Base-by-base conservation (phyloP, 2,113 vertebrate genomes). In the Rhegmatorhina hoffmannsi region DNA sequence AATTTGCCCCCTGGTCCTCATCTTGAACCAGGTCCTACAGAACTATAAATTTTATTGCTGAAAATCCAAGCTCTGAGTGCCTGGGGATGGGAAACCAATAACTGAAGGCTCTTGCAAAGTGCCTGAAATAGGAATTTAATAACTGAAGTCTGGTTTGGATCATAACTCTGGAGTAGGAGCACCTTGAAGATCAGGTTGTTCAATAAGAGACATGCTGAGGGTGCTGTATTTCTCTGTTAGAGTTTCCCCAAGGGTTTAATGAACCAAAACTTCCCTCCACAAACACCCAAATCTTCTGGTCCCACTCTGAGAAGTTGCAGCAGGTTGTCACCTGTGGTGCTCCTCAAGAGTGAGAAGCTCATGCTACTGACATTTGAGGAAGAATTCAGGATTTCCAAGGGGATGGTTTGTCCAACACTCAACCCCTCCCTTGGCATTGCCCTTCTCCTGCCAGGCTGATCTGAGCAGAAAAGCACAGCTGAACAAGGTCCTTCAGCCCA, bases 61-160 rank as follows among this genome's bases (percentile, higher is more conserved):
- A 74, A 44, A 84, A 55, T 74, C n/a, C 90, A 95, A 38, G 17
- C 46, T 52, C 63, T 31, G 19, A 33, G 18, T 58, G 67, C 76
- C 33, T 16, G 16, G 59, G 40, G 33, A 33, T 84, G 33, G 36
- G 21, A 47, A 87, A 87, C 34, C 64, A 83, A n/a, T 60, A 91
- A 92, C 63, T 73, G 87, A 77, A 84, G 55, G 34, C 28, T 55
- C 19, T 77, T 73, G 3, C 33, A 86, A 80, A 89, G 46, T 33
- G 43, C n/a, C 69, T 74, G 49, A 82, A 84, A 50, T 33, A 92
- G 36, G 53, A 92, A 59, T 94, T 90, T 81, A 91, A 60, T 84
- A 91, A 89, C 28, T 38, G 17, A 77, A 50, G 13, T 58, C 64
- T 63, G 38, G 23, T 58, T 92, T 63, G 84, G 68, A 50, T 89